Evolutionary conservation across 2,113 vertebrate species (phyloP).

Genomic region (Garra rufa): DNA sequence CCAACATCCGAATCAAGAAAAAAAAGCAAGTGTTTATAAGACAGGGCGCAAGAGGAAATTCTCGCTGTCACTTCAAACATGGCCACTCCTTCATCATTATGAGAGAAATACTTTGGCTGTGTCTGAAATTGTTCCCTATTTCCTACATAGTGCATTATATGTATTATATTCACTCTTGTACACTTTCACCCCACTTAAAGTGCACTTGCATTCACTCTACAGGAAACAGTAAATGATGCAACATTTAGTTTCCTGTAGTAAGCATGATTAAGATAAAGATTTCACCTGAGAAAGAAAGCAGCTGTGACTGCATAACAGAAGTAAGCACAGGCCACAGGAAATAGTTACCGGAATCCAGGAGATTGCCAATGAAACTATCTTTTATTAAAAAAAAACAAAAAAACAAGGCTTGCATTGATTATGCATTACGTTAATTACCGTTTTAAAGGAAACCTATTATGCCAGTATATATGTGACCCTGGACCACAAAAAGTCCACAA

Average conservation of each 20-base stretch:
- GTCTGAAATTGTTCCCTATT: neutral
- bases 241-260: neutral
- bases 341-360: neutral
- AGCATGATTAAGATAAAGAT: neutral
- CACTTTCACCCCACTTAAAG: neutral
- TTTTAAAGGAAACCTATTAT: slow-evolving; percentile 15
- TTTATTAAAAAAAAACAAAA: too few relatives aligned
- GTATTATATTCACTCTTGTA: neutral
- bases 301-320: neutral
- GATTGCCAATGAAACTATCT: neutral
- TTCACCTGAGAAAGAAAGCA: neutral
- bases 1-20: neutral
- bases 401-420: neutral
- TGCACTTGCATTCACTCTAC: neutral
- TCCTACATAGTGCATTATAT: neutral
- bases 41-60: neutral
- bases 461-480: too few relatives aligned
- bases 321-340: neutral
- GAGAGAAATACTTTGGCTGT: neutral
- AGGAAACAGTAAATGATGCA: slow-evolving; percentile 3
- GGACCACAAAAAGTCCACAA: too few relatives aligned
- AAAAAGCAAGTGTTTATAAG: neutral
- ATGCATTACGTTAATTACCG: neutral
- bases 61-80: neutral
- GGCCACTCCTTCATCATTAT: neutral